These are phyloP conservation scores for Leptinotarsa tumamoca DNA, from an alignment of 2,888 invertebrate species.

Conservation along the genomic window DNA sequence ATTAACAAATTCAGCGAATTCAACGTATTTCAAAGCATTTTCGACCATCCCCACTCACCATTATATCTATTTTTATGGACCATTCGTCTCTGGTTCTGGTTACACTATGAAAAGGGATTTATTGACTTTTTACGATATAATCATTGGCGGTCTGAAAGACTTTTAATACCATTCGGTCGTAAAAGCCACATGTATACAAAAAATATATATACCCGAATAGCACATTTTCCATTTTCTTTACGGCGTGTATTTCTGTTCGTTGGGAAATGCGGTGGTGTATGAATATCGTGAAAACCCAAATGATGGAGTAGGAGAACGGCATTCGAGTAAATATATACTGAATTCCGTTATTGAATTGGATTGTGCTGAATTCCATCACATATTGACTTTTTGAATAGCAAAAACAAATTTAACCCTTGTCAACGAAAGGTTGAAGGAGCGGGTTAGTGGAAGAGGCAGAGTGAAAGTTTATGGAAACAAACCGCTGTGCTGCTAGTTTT, in stretches of 20 bases:
- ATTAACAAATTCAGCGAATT: not conserved
- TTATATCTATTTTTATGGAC: not conserved
- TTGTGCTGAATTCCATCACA: not conserved
- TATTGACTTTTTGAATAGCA: not conserved
- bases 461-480: too few relatives aligned
- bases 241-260: not conserved
- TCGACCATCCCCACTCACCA: not conserved
- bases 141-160: slow-evolving; percentile 13
- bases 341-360: not conserved
- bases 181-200: slow-evolving; percentile 1
- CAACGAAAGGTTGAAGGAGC: too few relatives aligned
- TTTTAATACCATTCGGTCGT: not conserved
- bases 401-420: not conserved
- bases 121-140: slow-evolving; percentile 9
- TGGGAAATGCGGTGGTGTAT: not conserved
- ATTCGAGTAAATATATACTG: not conserved
- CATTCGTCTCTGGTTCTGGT: not conserved
- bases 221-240: slow-evolving; percentile 8
- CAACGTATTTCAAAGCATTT: not conserved
- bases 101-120: not conserved
- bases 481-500: too few relatives aligned
- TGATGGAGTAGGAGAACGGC: not conserved
- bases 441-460: too few relatives aligned
- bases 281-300: not conserved
- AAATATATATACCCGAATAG: not conserved